phyloP scores from a whole-genome alignment of 2,797 vertebrate species.

The Fringilla coelebs region DNA sequence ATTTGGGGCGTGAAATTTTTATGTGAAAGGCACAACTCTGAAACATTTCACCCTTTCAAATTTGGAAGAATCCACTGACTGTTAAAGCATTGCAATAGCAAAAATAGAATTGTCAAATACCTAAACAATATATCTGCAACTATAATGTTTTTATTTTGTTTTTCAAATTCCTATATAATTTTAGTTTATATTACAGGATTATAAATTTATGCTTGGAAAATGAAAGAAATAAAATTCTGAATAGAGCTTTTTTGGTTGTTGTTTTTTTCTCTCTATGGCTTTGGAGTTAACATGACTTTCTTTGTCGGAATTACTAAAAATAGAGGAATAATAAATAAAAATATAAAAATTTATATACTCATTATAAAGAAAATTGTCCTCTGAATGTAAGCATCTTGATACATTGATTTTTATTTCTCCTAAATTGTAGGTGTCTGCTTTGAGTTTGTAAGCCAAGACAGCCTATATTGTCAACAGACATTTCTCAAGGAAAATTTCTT shows the following conservation, averaged over 20 bases:
- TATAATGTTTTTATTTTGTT: fast-evolving
- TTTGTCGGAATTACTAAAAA: not conserved
- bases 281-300: not conserved
- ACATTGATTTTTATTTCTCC: not conserved
- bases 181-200: not conserved
- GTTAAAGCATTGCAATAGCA: not conserved
- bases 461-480: not conserved
- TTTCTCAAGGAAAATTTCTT: not conserved
- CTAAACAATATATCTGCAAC: not conserved
- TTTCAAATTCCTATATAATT: not conserved
- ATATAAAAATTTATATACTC: too few species aligned
- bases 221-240: not conserved
- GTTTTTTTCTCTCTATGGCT: not conserved
- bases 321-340: not conserved
- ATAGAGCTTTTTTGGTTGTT: fast-evolving
- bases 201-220: not conserved
- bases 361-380: not conserved
- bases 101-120: not conserved
- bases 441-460: not conserved
- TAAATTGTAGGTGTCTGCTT: not conserved
- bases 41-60: not conserved
- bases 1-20: not conserved
- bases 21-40: not conserved
- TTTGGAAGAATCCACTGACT: not conserved
- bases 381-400: not conserved